These are phyloP conservation scores for Lepus oiostolus DNA, from an alignment of 2,797 vertebrate genomes.

Conservation along the genomic window DNA sequence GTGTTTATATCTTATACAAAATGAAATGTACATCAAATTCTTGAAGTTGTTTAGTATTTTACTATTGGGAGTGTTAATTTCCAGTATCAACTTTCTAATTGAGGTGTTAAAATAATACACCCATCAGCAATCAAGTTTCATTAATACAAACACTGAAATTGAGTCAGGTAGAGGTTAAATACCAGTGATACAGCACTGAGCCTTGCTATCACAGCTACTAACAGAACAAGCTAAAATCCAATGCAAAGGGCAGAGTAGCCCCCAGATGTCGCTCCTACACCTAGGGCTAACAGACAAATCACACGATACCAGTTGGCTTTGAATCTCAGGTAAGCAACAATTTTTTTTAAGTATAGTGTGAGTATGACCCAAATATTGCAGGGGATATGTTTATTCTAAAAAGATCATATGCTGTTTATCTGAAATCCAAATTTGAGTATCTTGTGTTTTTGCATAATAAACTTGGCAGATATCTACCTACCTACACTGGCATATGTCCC, in stretches of 20 bases:
- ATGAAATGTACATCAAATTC: background rate
- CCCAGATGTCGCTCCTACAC: background rate
- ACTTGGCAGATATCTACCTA: background rate
- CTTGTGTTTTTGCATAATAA: background rate
- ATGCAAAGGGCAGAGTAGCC: background rate
- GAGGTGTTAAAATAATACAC: background rate
- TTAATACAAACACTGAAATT: background rate
- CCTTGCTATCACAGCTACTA: background rate
- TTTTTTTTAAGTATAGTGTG: background rate
- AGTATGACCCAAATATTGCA: background rate
- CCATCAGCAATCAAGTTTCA: background rate
- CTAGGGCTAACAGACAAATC: background rate
- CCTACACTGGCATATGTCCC: background rate
- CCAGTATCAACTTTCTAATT: background rate
- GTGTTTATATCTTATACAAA: background rate
- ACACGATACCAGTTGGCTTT: background rate
- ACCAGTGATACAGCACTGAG: background rate
- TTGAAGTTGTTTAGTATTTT: constrained; percentile 14
- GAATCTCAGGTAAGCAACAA: constrained; percentile 1
- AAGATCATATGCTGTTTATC: background rate
- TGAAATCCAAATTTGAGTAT: constrained; percentile 18
- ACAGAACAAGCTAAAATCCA: background rate
- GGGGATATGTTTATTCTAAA: background rate
- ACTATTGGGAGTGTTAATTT: background rate
- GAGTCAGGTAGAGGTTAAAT: background rate